Evolutionary conservation across 2,888 invertebrate species (phyloP).

Genomic region (Campoplex nolae): DNA sequence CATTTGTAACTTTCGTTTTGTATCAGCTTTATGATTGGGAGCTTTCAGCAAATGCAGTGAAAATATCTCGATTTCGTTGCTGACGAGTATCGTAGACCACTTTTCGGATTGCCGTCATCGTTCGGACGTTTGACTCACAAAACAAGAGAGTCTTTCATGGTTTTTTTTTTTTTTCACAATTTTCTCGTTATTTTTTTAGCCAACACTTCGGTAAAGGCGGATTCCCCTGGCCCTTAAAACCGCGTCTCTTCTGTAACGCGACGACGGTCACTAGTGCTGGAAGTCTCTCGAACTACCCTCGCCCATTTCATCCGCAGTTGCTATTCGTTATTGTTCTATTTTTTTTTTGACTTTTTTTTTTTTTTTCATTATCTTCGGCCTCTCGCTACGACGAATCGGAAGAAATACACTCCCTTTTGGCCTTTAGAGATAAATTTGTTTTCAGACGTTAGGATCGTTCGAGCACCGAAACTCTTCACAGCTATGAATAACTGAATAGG

Average conservation of each 20-base stretch:
- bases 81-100: conserved; percentile 10
- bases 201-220: conserved; percentile 65
- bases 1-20: no score
- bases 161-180: conserved; percentile 26
- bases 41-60: conserved; percentile 20
- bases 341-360: neutral
- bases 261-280: conserved; percentile 10
- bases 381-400: neutral
- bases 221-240: conserved; percentile 60
- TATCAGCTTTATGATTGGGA: neutral
- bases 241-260: conserved; percentile 18
- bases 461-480: conserved; percentile 49
- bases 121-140: conserved; percentile 30
- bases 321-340: neutral
- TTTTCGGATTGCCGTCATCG: conserved; percentile 53
- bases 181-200: conserved; percentile 68
- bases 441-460: conserved; percentile 29
- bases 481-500: conserved; percentile 77
- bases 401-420: neutral
- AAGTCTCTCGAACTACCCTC: conserved; percentile 10
- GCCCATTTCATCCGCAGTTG: conserved; percentile 7
- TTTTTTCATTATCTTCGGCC: neutral
- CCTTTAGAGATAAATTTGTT: conserved; percentile 31
- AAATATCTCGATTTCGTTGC: conserved; percentile 2
- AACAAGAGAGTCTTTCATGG: conserved; percentile 15